A percentile compares a stretch with the other conserved stretches of the same genome.
Conservation (phyloP, 2,113 vertebrate species). For the Entelurus aequoreus region DNA sequence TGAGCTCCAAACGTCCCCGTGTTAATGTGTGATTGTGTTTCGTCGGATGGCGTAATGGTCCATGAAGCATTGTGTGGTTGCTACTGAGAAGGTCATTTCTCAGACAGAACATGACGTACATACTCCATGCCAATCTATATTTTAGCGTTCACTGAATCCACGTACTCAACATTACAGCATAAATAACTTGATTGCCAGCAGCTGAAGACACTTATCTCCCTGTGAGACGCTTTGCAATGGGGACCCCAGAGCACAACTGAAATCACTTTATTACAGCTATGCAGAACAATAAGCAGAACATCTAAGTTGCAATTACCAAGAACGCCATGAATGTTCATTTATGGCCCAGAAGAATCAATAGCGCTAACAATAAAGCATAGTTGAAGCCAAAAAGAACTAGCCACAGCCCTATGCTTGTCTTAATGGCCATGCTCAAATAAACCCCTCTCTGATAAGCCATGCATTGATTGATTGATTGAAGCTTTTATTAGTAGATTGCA, state of each 20-base stretch:
- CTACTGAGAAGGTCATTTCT: constrained; percentile 53
- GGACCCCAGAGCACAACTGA: constrained; percentile 52
- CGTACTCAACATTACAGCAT: constrained; percentile 57
- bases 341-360: neutral
- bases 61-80: constrained; percentile 52
- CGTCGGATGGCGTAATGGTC: constrained; percentile 52
- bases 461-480: too few species aligned
- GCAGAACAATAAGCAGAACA: constrained; percentile 51
- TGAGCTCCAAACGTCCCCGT: constrained; percentile 14
- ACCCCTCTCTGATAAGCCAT: constrained; percentile 68
- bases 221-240: constrained; percentile 44
- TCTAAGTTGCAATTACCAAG: constrained; percentile 2
- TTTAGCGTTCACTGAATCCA: constrained; percentile 49
- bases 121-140: constrained; percentile 39
- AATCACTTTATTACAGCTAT: constrained; percentile 59
- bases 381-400: constrained; percentile 23
- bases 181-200: constrained; percentile 67
- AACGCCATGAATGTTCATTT: neutral
- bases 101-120: constrained; percentile 32
- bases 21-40: constrained; percentile 52
- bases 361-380: neutral
- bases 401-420: constrained; percentile 59
- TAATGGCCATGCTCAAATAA: constrained; percentile 75
- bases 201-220: constrained; percentile 65
- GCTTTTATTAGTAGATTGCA: too few species aligned